Conservation (phyloP, 2,113 vertebrate species). For the Lontra canadensis region DNA sequence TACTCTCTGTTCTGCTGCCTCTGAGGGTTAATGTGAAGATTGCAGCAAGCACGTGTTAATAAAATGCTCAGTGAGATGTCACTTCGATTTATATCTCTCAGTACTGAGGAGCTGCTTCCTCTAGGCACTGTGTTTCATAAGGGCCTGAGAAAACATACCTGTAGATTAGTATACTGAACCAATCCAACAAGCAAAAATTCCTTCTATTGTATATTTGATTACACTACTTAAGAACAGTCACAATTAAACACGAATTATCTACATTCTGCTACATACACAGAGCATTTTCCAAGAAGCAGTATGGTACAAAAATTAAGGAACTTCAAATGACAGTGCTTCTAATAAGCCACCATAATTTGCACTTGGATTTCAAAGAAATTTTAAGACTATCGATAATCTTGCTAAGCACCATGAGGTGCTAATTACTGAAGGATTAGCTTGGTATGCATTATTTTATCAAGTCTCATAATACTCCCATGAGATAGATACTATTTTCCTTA, state of each 20-base stretch:
- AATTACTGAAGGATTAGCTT: not conserved
- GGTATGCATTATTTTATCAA: not conserved
- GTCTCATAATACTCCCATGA: not conserved
- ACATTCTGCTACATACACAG: not conserved
- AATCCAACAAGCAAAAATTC: not conserved
- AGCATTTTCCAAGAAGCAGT: not conserved
- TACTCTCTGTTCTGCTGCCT: not conserved
- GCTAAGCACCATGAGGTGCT: not conserved
- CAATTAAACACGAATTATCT: constrained; percentile 21
- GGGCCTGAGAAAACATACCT: not conserved
- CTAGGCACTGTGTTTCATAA: not conserved
- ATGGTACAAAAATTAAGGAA: constrained; percentile 15
- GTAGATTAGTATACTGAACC: not conserved
- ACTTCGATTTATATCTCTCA: not conserved
- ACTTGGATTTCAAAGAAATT: constrained; percentile 22
- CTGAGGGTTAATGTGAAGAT: not conserved
- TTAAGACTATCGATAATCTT: not conserved
- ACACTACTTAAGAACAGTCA: not conserved
- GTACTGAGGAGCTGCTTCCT: not conserved
- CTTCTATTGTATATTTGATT: constrained; percentile 19
- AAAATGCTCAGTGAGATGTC: not conserved
- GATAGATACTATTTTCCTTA: not conserved
- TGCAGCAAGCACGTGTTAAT: not conserved
- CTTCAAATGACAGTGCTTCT: not conserved
- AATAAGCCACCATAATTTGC: constrained; percentile 22